Evolutionary conservation across 2,888 invertebrate species (phyloP).

Genomic region (Macrophya alboannulata): DNA sequence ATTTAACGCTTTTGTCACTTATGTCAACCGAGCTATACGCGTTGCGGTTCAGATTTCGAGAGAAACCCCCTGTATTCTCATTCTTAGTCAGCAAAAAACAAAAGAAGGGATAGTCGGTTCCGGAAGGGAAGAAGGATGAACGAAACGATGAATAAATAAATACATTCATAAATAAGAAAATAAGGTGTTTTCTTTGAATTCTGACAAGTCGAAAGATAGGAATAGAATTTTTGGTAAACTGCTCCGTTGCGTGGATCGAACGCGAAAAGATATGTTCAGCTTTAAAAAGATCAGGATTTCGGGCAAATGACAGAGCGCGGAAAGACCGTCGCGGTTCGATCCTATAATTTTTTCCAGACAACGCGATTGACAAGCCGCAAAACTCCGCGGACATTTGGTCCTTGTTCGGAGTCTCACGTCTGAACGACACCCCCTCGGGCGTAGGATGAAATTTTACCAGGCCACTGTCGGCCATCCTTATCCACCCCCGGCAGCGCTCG

Average conservation of each 20-base stretch:
- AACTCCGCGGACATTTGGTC: slow-evolving; percentile 25
- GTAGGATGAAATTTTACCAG: slow-evolving; percentile 1
- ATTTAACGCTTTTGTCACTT: slow-evolving; percentile 45
- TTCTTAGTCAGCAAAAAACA: not conserved
- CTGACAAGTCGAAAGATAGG: not conserved
- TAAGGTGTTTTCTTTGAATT: no score
- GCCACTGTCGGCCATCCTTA: not conserved
- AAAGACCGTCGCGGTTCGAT: slow-evolving; percentile 25
- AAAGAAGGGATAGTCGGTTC: not conserved
- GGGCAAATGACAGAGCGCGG: not conserved
- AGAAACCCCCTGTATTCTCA: slow-evolving; percentile 16
- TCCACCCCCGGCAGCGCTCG: not conserved
- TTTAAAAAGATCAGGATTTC: not conserved
- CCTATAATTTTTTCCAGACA: slow-evolving; percentile 28
- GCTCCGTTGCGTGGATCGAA: not conserved
- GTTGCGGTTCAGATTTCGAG: slow-evolving; percentile 6
- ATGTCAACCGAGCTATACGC: slow-evolving; percentile 30
- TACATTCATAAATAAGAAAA: not conserved
- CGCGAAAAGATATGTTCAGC: not conserved
- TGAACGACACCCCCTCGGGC: not conserved
- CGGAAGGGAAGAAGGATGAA: not conserved
- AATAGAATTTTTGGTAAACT: not conserved
- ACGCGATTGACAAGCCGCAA: slow-evolving; percentile 17
- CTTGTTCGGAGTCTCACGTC: slow-evolving; percentile 18
- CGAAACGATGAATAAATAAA: not conserved